Evolutionary conservation across 53 echinoderm and acorn worm genomes (phyloP).

Genomic region (Astropecten irregularis): DNA sequence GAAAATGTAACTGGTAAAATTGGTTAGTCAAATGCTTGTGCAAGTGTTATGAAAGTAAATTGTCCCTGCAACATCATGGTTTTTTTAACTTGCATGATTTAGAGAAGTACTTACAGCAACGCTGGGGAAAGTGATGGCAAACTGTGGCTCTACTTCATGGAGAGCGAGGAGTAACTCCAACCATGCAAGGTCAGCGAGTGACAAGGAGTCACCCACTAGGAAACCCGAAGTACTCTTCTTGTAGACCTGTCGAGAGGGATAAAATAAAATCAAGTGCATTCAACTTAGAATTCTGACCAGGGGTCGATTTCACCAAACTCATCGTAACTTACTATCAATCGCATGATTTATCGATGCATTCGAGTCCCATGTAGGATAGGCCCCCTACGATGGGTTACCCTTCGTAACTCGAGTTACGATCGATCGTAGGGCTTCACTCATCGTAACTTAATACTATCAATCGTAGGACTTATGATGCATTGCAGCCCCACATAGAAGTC

Average conservation of each 20-base stretch:
- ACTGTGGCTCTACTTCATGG: constrained; percentile 46
- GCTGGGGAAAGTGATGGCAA: constrained; percentile 20
- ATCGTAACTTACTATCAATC: too few relatives aligned
- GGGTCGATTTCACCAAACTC: too few relatives aligned
- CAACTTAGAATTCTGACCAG: too few relatives aligned
- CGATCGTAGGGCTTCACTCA: too few relatives aligned
- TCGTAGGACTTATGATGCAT: too few relatives aligned
- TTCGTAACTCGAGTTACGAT: too few relatives aligned
- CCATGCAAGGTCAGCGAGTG: constrained; percentile 65
- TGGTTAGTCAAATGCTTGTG: background rate
- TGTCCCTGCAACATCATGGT: background rate
- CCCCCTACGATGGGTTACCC: too few relatives aligned
- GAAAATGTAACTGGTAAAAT: background rate
- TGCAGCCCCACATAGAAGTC: too few relatives aligned
- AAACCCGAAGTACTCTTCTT: constrained; percentile 66
- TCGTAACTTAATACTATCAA: too few relatives aligned
- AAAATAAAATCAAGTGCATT: background rate
- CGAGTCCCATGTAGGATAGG: too few relatives aligned
- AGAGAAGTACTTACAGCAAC: background rate
- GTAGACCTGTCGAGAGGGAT: constrained; percentile 39
- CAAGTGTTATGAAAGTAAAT: too few relatives aligned
- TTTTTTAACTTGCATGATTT: background rate
- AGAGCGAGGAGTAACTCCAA: constrained; percentile 58
- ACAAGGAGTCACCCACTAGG: constrained; percentile 71
- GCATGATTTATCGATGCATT: too few relatives aligned